Evolutionary conservation across 2,113 vertebrate species (phyloP).

Genomic region (Salminus brasiliensis): DNA sequence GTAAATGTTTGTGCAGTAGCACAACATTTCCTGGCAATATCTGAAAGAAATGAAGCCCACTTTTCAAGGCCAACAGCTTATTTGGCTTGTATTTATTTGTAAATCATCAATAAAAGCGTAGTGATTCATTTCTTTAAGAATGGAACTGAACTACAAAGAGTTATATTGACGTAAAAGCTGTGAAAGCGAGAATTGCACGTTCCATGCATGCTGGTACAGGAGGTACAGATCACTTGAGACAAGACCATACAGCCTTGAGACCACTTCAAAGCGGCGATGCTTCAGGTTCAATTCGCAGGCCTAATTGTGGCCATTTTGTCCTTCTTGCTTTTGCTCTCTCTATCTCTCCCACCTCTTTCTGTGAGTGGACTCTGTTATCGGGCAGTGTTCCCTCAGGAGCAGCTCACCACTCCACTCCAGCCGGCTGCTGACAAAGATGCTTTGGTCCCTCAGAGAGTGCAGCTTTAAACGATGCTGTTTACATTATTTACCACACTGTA

Average conservation of each 20-base stretch:
- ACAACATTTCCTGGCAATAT: neutral
- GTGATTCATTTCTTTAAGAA: neutral
- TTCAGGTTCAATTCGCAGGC: slow-evolving; percentile 11
- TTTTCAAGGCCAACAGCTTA: neutral
- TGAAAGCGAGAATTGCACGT: neutral
- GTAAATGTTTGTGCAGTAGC: neutral
- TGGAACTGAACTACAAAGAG: neutral
- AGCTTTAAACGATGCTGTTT: slow-evolving; percentile 33
- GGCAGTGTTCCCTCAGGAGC: slow-evolving; percentile 18
- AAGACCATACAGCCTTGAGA: slow-evolving; percentile 1
- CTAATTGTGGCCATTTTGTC: slow-evolving; percentile 43
- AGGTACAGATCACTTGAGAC: slow-evolving; percentile 7
- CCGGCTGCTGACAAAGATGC: slow-evolving; percentile 32
- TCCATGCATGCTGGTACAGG: neutral
- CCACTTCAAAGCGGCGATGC: slow-evolving; percentile 23
- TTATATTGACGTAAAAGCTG: neutral
- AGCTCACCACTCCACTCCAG: slow-evolving; percentile 14
- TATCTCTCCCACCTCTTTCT: slow-evolving; percentile 67
- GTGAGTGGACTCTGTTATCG: slow-evolving; percentile 28
- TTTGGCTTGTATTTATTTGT: neutral
- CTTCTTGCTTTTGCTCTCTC: neutral
- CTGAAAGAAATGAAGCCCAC: neutral
- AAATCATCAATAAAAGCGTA: neutral
- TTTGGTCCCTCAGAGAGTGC: slow-evolving; percentile 3
- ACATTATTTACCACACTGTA: slow-evolving; percentile 11